Evolutionary conservation across 1,140 invertebrate species (phyloP), one percentile per base, ranked within the genome.

Genomic region (Spodoptera frugiperda): DNA sequence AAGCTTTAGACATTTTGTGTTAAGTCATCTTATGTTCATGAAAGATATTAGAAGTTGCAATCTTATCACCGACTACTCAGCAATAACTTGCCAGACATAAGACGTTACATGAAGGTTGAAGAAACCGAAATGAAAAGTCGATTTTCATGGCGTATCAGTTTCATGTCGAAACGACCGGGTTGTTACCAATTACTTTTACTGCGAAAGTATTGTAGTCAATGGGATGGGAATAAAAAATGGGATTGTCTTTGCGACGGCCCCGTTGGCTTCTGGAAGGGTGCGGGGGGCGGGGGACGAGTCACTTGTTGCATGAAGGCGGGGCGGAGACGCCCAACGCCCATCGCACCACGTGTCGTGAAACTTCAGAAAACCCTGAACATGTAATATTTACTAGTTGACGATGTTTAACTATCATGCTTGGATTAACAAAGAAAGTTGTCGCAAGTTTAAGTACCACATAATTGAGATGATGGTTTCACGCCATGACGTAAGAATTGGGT

Each of bases 261-360:
- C 67, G 67, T 70, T 74, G 72, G 59, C 55, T 44, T 46, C 65
- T 61, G 67, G 49, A 25, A 25, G 63, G 53, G 53, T 15, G 59
- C 61, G 72, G 78, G 70, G 81, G 39, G 72, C 76, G 76, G 70
- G 59, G 75, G 19, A 17, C 17, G 78, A 39, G 61, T 67, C 80
- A 91, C 91, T 86, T 93, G 91, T 93, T 91, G 90, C 90, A 85
- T 59, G 84, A 78, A 77, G 91, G 91, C 89, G 91, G 87, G 87
- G 83, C 87, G 84, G 82, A 51, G 51, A 81, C 89, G 88, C 89
- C 89, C 87, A 81, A 83, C 89, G 89, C 89, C 89, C 87, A 77
- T 65, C 49, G 51, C 39, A 79, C 59, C 84, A 86, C 84, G 83
- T 87, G 85, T 65, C 53, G n/a, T 17, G 44, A 73, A 75, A 78